Conservation (phyloP, 2,113 vertebrate species). For the Cyprinodon variegatus region DNA sequence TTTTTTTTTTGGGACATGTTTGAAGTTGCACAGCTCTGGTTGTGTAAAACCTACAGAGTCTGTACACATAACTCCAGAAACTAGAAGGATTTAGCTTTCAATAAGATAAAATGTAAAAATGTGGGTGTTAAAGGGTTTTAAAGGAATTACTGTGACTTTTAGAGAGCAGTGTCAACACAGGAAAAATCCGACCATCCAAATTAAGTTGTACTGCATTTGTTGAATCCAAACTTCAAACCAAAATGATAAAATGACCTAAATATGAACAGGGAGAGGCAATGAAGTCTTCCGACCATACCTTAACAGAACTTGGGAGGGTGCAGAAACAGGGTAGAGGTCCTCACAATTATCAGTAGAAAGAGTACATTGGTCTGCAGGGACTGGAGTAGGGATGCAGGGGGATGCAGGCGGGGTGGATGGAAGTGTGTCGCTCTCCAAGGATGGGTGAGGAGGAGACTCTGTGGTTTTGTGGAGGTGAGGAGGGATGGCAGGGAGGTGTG, state of each 20-base stretch:
- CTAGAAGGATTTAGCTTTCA: too few relatives aligned
- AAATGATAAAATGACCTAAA: not conserved
- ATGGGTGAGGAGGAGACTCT: slow-evolving; percentile 68
- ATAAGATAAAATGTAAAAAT: too few relatives aligned
- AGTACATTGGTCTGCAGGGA: slow-evolving; percentile 23
- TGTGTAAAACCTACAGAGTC: too few relatives aligned
- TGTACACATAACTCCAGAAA: too few relatives aligned
- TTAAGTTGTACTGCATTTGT: not conserved
- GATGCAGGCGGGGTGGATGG: slow-evolving; percentile 49
- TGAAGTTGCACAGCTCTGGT: too few relatives aligned
- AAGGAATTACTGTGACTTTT: slow-evolving; percentile 12
- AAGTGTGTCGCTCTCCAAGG: slow-evolving; percentile 54
- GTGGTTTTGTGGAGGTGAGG: slow-evolving; percentile 56
- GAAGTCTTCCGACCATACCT: slow-evolving; percentile 69
- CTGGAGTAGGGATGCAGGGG: slow-evolving; percentile 28
- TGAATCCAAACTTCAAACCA: not conserved
- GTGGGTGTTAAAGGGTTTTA: too few relatives aligned
- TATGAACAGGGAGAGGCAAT: not conserved
- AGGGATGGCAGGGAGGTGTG: slow-evolving; percentile 40
- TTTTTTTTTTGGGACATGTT: too few relatives aligned
- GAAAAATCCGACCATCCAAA: slow-evolving; percentile 29
- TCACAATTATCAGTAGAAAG: slow-evolving; percentile 11
- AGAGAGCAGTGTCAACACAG: slow-evolving; percentile 24
- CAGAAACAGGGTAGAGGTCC: slow-evolving; percentile 1
- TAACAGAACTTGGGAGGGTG: slow-evolving; percentile 19